Evolutionary conservation across 2,888 invertebrate species (phyloP).

Genomic region (Thera obeliscata): DNA sequence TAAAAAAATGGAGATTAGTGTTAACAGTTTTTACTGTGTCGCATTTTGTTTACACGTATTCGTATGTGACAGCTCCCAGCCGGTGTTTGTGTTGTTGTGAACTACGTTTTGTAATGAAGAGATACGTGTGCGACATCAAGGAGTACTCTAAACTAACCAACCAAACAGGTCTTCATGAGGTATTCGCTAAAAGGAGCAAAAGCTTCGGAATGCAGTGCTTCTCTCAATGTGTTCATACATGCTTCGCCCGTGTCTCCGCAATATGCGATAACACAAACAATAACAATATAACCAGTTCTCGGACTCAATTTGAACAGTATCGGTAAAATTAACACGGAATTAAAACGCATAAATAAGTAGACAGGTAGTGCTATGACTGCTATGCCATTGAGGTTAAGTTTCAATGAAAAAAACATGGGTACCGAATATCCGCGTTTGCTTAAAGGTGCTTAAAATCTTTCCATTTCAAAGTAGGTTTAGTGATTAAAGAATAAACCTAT

Average conservation of each 20-base stretch:
- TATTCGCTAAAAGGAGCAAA: conserved; percentile 38
- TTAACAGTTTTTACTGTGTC: conserved; percentile 39
- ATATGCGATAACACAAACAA: conserved; percentile 12
- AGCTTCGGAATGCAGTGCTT: conserved; percentile 41
- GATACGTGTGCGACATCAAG: neutral
- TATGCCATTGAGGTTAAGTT: conserved; percentile 38
- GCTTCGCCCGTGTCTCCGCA: neutral
- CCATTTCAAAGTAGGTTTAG: no score
- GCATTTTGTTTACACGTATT: conserved; percentile 41
- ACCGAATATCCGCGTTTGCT: conserved; percentile 30
- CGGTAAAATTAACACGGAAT: conserved; percentile 37
- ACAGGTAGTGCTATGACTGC: conserved; percentile 29
- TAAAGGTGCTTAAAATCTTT: conserved; percentile 20
- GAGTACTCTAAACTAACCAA: neutral
- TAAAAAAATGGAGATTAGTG: conserved; percentile 43
- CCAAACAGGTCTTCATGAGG: neutral
- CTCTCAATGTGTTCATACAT: conserved; percentile 4
- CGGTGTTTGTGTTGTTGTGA: conserved; percentile 25
- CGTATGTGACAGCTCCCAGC: conserved; percentile 23
- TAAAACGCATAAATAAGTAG: conserved; percentile 32
- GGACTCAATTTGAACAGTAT: conserved; percentile 18
- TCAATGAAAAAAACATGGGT: conserved; percentile 25
- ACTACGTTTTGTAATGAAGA: conserved; percentile 10
- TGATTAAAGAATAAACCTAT: no score
- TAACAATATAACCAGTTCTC: conserved; percentile 37